Percentiles rank a stretch among this genome's conserved stretches.
phyloP scores from a whole-genome alignment of 2,797 vertebrate species.

The Pangasius mekongensis region DNA sequence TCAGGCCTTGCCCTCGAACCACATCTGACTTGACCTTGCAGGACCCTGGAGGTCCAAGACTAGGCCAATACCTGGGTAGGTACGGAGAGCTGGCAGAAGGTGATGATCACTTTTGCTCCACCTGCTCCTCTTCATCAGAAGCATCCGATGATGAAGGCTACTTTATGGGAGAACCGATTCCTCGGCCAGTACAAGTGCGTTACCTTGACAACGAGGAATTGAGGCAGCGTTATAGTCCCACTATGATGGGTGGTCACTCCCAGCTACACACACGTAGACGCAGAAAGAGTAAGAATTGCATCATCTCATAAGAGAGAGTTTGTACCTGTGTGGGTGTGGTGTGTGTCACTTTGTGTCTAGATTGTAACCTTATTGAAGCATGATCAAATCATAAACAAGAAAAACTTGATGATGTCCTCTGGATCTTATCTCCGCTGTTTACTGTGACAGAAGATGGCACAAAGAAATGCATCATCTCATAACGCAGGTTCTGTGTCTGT shows the following conservation, averaged over 20 bases:
- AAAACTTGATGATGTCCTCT: conserved; percentile 46
- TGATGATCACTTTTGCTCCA: conserved; percentile 87
- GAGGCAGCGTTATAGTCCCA: conserved; percentile 89
- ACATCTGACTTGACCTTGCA: conserved; percentile 95
- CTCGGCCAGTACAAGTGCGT: conserved; percentile 89
- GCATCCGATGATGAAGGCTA: conserved; percentile 94
- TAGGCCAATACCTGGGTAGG: conserved; percentile 78
- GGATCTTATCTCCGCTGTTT: conserved; percentile 53
- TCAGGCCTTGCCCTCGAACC: conserved; percentile 90
- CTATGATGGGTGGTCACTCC: conserved; percentile 78
- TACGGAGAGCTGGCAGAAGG: conserved; percentile 81
- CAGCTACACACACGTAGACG: conserved; percentile 92
- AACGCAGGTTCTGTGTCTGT: conserved; percentile 40
- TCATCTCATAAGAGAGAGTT: conserved; percentile 84
- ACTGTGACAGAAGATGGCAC: conserved; percentile 58
- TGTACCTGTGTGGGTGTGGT: conserved; percentile 57
- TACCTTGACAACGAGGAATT: conserved; percentile 95
- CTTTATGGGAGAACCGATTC: conserved; percentile 93
- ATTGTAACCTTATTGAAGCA: conserved; percentile 50
- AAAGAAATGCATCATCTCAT: conserved; percentile 43
- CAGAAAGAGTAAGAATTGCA: conserved; percentile 99
- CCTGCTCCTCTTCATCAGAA: conserved; percentile 93
- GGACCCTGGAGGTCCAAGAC: conserved; percentile 79
- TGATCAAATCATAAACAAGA: conserved; percentile 50
- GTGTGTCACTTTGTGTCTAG: conserved; percentile 33